These are phyloP conservation scores for Pseudorhombus dupliciocellatus DNA, from an alignment of 2,113 vertebrate genomes.

Conservation along the genomic window DNA sequence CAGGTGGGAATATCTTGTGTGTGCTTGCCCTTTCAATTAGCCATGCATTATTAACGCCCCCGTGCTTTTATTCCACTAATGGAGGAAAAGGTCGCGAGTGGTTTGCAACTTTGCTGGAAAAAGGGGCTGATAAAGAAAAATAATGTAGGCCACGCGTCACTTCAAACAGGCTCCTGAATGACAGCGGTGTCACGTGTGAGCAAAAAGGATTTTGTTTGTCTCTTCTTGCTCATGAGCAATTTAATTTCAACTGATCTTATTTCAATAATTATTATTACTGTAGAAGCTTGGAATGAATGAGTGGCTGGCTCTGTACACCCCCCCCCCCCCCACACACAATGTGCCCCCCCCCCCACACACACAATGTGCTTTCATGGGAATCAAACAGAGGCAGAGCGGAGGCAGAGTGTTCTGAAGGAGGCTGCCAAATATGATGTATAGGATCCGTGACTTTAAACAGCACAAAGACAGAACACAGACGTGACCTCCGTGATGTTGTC, in stretches of 20 bases:
- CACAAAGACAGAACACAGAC: no score
- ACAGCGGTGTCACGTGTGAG: no score
- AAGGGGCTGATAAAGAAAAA: conserved; percentile 62
- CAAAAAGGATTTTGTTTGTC: background rate
- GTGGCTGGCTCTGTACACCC: conserved; percentile 12
- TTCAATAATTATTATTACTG: conserved; percentile 51
- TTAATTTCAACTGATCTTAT: conserved; percentile 54
- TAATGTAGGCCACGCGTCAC: conserved; percentile 34
- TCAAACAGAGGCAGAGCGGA: conserved; percentile 35
- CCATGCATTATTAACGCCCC: conserved; percentile 54
- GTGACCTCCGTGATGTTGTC: no score
- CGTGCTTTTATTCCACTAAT: conserved; percentile 54
- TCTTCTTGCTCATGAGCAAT: conserved; percentile 40
- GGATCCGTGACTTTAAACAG: no score
- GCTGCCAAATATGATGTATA: conserved; percentile 38
- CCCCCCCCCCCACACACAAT: background rate
- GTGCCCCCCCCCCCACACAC: conserved; percentile 4
- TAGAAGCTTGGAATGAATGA: conserved; percentile 52
- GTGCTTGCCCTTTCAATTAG: conserved; percentile 61
- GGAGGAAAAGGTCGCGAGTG: conserved; percentile 35
- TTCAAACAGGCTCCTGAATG: conserved; percentile 47
- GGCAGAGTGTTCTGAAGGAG: conserved; percentile 14
- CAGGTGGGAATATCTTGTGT: conserved; percentile 55
- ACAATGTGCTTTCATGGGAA: conserved; percentile 28
- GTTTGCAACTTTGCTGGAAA: conserved; percentile 46